phyloP scores from a whole-genome alignment of 2,888 invertebrate genomes.

The Lasioglossum marginatum region DNA sequence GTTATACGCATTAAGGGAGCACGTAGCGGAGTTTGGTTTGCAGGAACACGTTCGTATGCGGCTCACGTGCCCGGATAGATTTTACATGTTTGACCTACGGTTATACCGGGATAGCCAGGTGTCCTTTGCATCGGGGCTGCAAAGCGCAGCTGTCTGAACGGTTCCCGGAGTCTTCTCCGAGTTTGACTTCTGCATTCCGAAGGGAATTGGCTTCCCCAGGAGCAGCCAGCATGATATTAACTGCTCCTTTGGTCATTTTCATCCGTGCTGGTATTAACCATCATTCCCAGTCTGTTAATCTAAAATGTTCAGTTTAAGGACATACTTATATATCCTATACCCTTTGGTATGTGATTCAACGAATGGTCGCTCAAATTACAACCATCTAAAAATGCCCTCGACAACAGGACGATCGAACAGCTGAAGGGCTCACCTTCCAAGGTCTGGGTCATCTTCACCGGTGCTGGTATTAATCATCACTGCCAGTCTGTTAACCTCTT shows the following conservation, averaged over 20 bases:
- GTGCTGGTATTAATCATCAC: no score
- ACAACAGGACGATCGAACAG: background rate
- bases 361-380: background rate
- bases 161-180: background rate
- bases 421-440: background rate
- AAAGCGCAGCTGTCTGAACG: constrained; percentile 37
- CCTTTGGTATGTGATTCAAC: background rate
- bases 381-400: background rate
- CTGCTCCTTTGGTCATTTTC: no score
- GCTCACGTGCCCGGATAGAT: constrained; percentile 76
- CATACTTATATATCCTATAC: no score
- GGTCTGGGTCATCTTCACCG: no score
- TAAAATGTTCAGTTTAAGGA: no score
- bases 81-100: constrained; percentile 79
- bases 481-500: no score
- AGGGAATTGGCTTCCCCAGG: background rate
- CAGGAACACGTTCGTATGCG: constrained; percentile 64
- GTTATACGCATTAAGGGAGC: constrained; percentile 65
- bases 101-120: constrained; percentile 50
- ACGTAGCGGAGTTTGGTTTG: constrained; percentile 62
- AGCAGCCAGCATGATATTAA: background rate
- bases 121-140: constrained; percentile 46
- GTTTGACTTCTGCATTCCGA: constrained; percentile 34
- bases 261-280: no score
- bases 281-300: no score